Conservation (phyloP, 2,113 vertebrate species). For the Pterocles orientalis region DNA sequence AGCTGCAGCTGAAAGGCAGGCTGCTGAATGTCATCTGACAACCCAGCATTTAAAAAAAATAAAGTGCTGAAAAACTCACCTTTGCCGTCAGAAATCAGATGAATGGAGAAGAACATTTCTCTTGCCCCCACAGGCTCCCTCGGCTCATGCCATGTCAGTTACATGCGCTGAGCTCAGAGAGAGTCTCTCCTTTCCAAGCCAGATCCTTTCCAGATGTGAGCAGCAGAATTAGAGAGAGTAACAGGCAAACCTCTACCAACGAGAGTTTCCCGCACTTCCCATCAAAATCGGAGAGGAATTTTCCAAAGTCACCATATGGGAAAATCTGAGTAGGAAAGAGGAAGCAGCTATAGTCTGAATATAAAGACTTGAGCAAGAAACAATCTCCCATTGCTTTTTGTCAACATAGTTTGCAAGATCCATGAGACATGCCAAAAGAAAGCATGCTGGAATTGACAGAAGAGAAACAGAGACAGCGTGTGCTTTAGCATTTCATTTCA, state of each 20-base stretch:
- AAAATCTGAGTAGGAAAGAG: slow-evolving; percentile 61
- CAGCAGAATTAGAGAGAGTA: slow-evolving; percentile 51
- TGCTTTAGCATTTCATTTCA: background rate
- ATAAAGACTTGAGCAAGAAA: slow-evolving; percentile 41
- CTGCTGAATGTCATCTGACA: background rate
- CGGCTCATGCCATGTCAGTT: slow-evolving; percentile 80
- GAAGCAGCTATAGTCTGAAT: slow-evolving; percentile 47
- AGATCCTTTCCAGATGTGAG: slow-evolving; percentile 87
- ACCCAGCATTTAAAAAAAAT: background rate
- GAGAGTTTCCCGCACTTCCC: slow-evolving; percentile 77
- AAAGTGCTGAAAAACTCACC: slow-evolving; percentile 51
- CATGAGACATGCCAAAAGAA: background rate
- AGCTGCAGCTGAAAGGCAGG: background rate
- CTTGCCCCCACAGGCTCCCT: slow-evolving; percentile 53
- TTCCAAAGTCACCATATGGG: slow-evolving; percentile 72
- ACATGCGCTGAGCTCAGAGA: slow-evolving; percentile 30
- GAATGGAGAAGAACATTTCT: slow-evolving; percentile 62
- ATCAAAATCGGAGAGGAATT: slow-evolving; percentile 60
- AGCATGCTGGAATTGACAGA: slow-evolving; percentile 44
- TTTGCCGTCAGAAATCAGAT: slow-evolving; percentile 56
- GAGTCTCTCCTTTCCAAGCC: slow-evolving; percentile 65
- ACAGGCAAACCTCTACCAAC: slow-evolving; percentile 74
- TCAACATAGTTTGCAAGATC: slow-evolving; percentile 18
- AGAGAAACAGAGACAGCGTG: background rate
- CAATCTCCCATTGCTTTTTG: slow-evolving; percentile 43